Evolutionary conservation across 2,113 vertebrate species (phyloP).

Genomic region (Felis catus): F.catus_Fca126_mat1.0 CM031411.1:77826001-77826500

Average conservation of each 20-base stretch:
- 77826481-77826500: conserved; percentile 56
- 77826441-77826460: conserved; percentile 43
- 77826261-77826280: not conserved
- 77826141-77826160: not conserved
- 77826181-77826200: not conserved
- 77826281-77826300: not conserved
- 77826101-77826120: not conserved
- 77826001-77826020: not conserved
- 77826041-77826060: not conserved
- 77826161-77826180: not conserved
- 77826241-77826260: not conserved
- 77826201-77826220: not conserved
- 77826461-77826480: conserved; percentile 34
- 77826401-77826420: conserved; percentile 23
- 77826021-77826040: not conserved
- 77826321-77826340: not conserved
- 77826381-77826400: not conserved
- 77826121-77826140: not conserved
- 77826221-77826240: not conserved
- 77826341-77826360: not conserved
- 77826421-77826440: conserved; percentile 48
- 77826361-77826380: not conserved
- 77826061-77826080: not conserved
- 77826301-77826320: not conserved
- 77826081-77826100: not conserved